Base-by-base conservation (phyloP, 2,113 vertebrate genomes). In the Pterocles orientalis region DNA sequence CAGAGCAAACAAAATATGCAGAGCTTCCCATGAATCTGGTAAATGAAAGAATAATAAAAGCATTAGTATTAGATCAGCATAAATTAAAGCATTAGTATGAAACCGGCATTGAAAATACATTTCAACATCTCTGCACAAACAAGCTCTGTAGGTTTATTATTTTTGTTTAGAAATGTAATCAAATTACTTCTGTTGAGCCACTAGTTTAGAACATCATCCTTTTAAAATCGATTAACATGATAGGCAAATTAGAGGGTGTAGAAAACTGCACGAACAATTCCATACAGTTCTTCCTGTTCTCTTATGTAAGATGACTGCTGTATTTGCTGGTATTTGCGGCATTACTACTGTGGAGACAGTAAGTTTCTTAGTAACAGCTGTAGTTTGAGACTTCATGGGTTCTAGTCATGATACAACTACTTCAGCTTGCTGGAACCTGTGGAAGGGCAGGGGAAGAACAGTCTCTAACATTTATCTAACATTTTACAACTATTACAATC, bases 1-100 rank as follows among this genome's bases (percentile, higher is more conserved):
- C 99, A 99, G 53, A 99, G 98, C 95, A 99, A 98, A 97, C 99
- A 99, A 95, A 99, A 99, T 90, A 99, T 86, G 54, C 98, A 99
- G 92, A 99, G 97, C 95, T 99, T 99, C 95, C 99, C 99, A 82
- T 99, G 99, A 97, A 99, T 99, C 99, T 99, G 94, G 33, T 39
- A 81, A 90, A 65, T 73, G 28, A 94, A 96, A 86, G 88, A 88
- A 90, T 39, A 82, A 87, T 70, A 79, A 77, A 84, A 88, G 18
- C 17, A 47, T 80, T 72, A 88, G 25, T 72, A 86, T 47, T 62
- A 83, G 68, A 81, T 31, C 29, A 84, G n/a, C 17, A 91, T 70
- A 62, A 86, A 88, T 82, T 73, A 66, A 91, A 82, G 58, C 9
- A 45, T 85, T 48, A 86, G 20, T 82, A 86, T 33, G 23, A 83